These are phyloP conservation scores for Diprion similis DNA, from an alignment of 1,140 invertebrate genomes.

Conservation along the genomic window DNA sequence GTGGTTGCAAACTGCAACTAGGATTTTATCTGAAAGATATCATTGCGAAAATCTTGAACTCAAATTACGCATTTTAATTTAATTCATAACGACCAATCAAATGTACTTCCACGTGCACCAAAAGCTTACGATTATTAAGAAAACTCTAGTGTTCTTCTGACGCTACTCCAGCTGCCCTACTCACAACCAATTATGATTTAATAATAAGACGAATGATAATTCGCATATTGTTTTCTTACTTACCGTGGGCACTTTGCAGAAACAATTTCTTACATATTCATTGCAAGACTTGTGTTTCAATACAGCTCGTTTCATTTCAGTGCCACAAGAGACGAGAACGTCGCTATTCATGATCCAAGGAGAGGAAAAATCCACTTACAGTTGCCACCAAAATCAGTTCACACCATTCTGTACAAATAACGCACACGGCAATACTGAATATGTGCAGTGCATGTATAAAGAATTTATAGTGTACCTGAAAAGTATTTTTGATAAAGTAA, in stretches of 20 bases:
- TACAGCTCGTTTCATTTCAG: conserved; percentile 3
- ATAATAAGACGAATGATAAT: not conserved
- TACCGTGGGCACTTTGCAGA: too few relatives aligned
- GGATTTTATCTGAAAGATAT: conserved; percentile 9
- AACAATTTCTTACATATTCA: too few relatives aligned
- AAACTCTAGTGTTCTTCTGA: not conserved
- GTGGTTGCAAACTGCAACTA: not conserved
- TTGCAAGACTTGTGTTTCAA: not conserved
- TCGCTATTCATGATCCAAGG: conserved; percentile 27
- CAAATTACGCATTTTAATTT: not conserved
- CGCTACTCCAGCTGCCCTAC: not conserved
- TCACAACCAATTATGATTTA: too few relatives aligned
- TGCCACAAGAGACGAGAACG: not conserved
- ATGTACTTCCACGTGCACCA: too few relatives aligned
- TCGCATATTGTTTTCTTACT: not conserved
- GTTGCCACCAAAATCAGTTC: conserved; percentile 27
- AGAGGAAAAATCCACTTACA: conserved; percentile 22
- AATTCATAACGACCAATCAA: not conserved
- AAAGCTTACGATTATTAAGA: not conserved
- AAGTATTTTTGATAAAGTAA: too few relatives aligned
- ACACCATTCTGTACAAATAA: conserved; percentile 35
- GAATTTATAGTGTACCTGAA: too few relatives aligned
- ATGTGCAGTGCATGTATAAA: too few relatives aligned
- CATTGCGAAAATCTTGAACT: not conserved
- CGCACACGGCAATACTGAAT: too few relatives aligned